These are phyloP conservation scores for Cavia aperea DNA, from an alignment of 2,113 vertebrate genomes.

Conservation along the genomic window DNA sequence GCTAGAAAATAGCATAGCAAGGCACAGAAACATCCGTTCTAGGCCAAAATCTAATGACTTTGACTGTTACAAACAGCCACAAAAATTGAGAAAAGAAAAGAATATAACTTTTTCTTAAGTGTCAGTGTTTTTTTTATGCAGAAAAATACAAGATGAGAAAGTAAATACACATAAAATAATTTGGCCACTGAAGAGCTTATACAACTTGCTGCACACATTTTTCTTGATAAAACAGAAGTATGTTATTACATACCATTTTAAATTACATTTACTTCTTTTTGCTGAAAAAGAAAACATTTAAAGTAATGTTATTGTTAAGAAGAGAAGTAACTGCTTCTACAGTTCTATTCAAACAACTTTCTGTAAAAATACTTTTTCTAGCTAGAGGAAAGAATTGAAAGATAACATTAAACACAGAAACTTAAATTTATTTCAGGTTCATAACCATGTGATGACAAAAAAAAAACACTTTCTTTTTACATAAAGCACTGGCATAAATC, in stretches of 20 bases:
- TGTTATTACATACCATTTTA: constrained; percentile 38
- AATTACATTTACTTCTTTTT: constrained; percentile 33
- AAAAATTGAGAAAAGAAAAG: neutral
- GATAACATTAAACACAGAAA: constrained; percentile 15
- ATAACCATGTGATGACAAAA: constrained; percentile 1
- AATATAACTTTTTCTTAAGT: neutral
- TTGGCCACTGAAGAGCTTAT: neutral
- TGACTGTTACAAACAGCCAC: neutral
- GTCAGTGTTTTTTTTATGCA: neutral
- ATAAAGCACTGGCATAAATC: neutral
- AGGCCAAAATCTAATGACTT: neutral
- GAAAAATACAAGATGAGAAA: constrained; percentile 29
- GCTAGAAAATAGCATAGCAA: neutral
- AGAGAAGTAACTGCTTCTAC: constrained; percentile 1
- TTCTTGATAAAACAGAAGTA: constrained; percentile 32
- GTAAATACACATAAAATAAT: constrained; percentile 8
- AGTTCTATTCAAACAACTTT: constrained; percentile 27
- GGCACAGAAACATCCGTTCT: neutral
- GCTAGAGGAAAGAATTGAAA: neutral
- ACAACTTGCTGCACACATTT: neutral
- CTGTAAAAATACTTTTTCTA: constrained; percentile 37
- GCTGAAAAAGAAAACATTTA: constrained; percentile 7
- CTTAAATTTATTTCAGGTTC: constrained; percentile 33
- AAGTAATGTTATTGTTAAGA: constrained; percentile 38
- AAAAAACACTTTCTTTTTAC: neutral